These are phyloP conservation scores for Drosophila quinaria DNA, from an alignment of 2,888 invertebrate genomes.

Conservation along the genomic window DNA sequence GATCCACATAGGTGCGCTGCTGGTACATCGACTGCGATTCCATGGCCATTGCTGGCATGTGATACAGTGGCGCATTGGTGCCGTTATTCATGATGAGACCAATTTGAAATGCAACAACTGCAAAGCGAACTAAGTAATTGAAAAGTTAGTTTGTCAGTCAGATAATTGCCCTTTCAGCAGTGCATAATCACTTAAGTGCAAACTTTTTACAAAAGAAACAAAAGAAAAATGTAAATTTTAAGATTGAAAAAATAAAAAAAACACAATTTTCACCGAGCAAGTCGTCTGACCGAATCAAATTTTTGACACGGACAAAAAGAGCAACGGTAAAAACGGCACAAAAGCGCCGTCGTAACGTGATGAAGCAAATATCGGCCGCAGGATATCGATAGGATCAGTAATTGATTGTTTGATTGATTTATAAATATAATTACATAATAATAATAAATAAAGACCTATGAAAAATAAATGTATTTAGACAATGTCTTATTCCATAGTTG, in stretches of 20 bases:
- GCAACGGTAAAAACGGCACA: conserved; percentile 15
- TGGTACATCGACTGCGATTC: conserved; percentile 67
- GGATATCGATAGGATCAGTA: conserved; percentile 25
- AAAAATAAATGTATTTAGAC: not conserved
- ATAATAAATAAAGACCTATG: not conserved
- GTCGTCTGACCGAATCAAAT: not conserved
- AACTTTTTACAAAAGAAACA: not conserved
- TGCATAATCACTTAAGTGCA: not conserved
- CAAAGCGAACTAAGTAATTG: not conserved
- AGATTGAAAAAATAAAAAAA: not conserved
- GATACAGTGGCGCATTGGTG: conserved; percentile 48
- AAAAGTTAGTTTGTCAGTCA: conserved; percentile 2
- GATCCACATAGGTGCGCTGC: conserved; percentile 66
- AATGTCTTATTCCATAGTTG: too few species aligned
- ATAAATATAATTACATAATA: not conserved
- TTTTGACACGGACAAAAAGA: conserved; percentile 13
- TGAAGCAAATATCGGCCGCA: conserved; percentile 22
- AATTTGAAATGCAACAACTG: conserved; percentile 3
- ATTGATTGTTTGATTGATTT: not conserved
- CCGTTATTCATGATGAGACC: conserved; percentile 46
- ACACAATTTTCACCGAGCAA: conserved; percentile 20
- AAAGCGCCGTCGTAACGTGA: conserved; percentile 34
- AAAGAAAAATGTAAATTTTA: not conserved
- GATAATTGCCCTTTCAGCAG: not conserved
- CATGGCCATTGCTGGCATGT: conserved; percentile 46